Evolutionary conservation across 2,888 invertebrate species (phyloP).

Genomic region (Heteromurus nitidus): DNA sequence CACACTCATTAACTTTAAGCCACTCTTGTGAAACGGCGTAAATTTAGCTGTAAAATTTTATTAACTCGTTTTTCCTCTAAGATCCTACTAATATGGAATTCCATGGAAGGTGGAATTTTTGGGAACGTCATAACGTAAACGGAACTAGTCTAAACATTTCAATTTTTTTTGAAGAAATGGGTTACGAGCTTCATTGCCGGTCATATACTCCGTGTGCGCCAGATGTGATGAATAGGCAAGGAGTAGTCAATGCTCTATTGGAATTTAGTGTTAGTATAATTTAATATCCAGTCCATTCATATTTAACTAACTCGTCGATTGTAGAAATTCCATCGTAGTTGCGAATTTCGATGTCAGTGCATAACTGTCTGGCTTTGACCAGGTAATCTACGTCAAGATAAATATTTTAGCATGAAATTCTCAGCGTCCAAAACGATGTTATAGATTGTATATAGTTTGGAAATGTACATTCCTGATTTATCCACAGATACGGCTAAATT

Average conservation of each 20-base stretch:
- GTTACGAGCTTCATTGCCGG: not conserved
- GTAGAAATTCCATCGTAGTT: no score
- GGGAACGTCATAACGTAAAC: not conserved
- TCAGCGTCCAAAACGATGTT: not conserved
- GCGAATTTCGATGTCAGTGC: no score
- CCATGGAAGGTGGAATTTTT: not conserved
- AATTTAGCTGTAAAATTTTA: no score
- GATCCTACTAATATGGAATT: not conserved
- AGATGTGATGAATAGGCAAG: not conserved
- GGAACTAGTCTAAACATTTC: not conserved
- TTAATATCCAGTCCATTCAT: no score
- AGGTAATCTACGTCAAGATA: not conserved
- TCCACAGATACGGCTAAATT: not conserved
- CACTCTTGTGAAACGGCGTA: no score
- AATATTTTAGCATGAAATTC: no score
- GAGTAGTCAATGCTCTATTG: no score
- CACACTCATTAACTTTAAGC: not conserved
- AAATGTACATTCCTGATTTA: not conserved
- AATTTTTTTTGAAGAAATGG: not conserved
- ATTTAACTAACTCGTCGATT: not conserved
- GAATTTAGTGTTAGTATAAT: no score
- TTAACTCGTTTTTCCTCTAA: not conserved
- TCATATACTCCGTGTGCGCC: not conserved
- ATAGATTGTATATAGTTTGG: not conserved
- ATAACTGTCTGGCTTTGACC: not conserved